Evolutionary conservation across 1,140 invertebrate genomes (phyloP).

Genomic region (Drosophila ananassae): DNA sequence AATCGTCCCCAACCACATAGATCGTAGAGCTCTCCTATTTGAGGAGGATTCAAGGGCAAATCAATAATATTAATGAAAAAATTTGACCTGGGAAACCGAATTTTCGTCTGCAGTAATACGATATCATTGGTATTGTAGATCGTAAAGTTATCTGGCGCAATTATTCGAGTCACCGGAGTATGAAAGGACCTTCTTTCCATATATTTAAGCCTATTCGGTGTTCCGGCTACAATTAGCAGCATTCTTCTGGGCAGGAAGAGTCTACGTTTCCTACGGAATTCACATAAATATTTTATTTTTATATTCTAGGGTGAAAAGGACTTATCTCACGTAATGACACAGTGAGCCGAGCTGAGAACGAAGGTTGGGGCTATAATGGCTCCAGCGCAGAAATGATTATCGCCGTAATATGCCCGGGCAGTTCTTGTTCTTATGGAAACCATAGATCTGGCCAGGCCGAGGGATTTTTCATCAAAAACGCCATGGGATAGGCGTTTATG

Average conservation of each 20-base stretch:
- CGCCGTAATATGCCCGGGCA: slow-evolving; percentile 37
- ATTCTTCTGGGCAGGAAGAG: background rate
- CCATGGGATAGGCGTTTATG: background rate
- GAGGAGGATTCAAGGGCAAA: background rate
- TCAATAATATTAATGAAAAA: background rate
- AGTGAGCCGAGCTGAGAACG: slow-evolving; percentile 52
- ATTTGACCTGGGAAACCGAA: background rate
- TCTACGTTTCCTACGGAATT: background rate
- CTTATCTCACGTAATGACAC: slow-evolving; percentile 55
- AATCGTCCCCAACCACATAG: background rate
- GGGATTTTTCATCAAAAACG: background rate
- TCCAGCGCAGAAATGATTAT: slow-evolving; percentile 58
- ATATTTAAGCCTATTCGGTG: background rate
- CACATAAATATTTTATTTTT: too few relatives aligned
- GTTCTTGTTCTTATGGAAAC: slow-evolving; percentile 49
- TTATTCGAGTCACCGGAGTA: background rate
- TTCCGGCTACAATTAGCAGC: background rate
- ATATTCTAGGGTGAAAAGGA: background rate
- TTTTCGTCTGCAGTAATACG: background rate
- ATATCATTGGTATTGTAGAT: background rate
- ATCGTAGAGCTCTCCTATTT: background rate
- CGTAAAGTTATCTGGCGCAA: background rate
- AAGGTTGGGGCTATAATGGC: slow-evolving; percentile 17
- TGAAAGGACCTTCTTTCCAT: background rate
- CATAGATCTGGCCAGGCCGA: slow-evolving; percentile 15